These are phyloP conservation scores for Thecocarcelia acutangulata DNA, from an alignment of 2,888 invertebrate species.

Conservation along the genomic window DNA sequence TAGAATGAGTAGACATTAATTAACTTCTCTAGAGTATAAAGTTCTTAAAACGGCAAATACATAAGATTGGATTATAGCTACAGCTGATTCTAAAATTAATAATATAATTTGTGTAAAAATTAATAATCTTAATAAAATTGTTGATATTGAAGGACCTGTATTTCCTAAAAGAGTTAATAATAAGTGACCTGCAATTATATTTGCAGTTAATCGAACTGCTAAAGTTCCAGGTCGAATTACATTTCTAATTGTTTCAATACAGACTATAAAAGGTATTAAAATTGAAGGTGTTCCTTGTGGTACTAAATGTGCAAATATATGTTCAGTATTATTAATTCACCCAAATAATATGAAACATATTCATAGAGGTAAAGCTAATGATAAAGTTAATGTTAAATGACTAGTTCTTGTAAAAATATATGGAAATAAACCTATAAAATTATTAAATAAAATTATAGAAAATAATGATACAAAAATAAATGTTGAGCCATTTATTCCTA, in stretches of 20 bases:
- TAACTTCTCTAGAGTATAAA: conserved; percentile 86
- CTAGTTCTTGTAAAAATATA: conserved; percentile 57
- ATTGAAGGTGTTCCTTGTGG: conserved; percentile 85
- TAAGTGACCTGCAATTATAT: conserved; percentile 89
- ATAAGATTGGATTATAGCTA: conserved; percentile 84
- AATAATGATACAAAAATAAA: conserved; percentile 59
- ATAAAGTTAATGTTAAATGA: conserved; percentile 84
- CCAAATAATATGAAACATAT: conserved; percentile 84
- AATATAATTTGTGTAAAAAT: conserved; percentile 81
- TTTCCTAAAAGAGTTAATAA: conserved; percentile 84
- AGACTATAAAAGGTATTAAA: conserved; percentile 87
- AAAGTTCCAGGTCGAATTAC: conserved; percentile 87
- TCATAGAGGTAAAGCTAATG: conserved; percentile 79
- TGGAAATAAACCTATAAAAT: conserved; percentile 84
- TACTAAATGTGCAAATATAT: conserved; percentile 86
- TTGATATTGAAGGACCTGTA: conserved; percentile 76
- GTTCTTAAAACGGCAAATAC: conserved; percentile 85
- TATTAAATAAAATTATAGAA: conserved; percentile 84
- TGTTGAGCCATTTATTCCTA: conserved; percentile 47
- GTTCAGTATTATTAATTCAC: conserved; percentile 84
- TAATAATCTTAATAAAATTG: conserved; percentile 73
- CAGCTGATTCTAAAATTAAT: conserved; percentile 83
- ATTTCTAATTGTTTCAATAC: conserved; percentile 89
- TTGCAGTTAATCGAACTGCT: conserved; percentile 87
- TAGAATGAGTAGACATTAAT: conserved; percentile 83